Conservation (phyloP, 2,797 vertebrate species). For the Agapornis canus region DNA sequence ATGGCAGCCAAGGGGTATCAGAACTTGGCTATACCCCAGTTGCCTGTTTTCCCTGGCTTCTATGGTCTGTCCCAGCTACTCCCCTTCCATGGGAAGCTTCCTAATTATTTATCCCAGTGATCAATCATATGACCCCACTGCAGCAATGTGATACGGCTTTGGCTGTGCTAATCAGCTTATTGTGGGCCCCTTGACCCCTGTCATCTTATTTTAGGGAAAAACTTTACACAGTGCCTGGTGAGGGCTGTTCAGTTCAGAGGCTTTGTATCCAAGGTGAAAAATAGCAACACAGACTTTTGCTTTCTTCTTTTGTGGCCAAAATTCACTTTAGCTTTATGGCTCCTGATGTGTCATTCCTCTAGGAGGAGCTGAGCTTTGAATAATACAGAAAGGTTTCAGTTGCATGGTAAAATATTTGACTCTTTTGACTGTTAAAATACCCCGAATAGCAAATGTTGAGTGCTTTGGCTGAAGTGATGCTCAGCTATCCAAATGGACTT, state of each 20-base stretch:
- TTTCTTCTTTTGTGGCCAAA: not conserved
- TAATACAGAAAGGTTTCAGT: not conserved
- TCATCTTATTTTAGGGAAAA: slow-evolving; percentile 43
- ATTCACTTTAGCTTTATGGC: not conserved
- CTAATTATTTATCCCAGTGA: slow-evolving; percentile 5
- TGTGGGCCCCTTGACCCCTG: slow-evolving; percentile 16
- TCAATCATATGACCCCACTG: slow-evolving; percentile 33
- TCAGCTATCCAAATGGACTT: not conserved
- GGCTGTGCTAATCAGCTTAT: slow-evolving; percentile 58
- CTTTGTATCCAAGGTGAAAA: slow-evolving; percentile 38
- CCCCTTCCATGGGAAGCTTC: slow-evolving; percentile 24
- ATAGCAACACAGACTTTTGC: not conserved
- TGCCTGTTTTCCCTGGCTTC: not conserved
- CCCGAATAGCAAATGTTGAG: not conserved
- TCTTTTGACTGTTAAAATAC: not conserved
- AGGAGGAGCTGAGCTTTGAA: not conserved
- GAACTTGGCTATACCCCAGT: not conserved
- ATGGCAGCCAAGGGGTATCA: not conserved
- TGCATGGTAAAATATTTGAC: not conserved
- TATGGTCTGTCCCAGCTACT: not conserved
- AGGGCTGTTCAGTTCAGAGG: slow-evolving; percentile 17
- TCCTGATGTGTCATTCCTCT: not conserved
- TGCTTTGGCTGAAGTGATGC: not conserved
- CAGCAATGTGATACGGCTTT: slow-evolving; percentile 54
- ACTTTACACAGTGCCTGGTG: slow-evolving; percentile 17